These are phyloP conservation scores for Cheilosia vulpina DNA, from an alignment of 2,888 invertebrate genomes.

Conservation along the genomic window DNA sequence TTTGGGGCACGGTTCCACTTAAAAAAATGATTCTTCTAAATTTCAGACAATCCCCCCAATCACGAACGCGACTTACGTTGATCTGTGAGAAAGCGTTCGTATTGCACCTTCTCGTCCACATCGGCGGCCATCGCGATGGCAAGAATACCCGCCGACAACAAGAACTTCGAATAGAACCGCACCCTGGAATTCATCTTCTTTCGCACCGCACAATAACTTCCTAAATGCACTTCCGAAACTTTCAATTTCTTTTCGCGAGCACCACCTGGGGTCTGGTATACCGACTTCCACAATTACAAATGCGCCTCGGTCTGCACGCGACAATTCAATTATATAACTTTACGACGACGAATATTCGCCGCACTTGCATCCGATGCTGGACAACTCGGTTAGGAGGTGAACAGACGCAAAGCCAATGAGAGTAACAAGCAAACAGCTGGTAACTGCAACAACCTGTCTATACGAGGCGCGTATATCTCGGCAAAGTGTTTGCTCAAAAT, in stretches of 20 bases:
- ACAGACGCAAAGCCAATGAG: constrained; percentile 38
- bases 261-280: constrained; percentile 41
- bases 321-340: constrained; percentile 75
- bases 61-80: constrained; percentile 64
- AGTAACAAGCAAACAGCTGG: constrained; percentile 53
- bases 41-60: not conserved
- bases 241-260: constrained; percentile 50
- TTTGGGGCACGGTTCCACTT: constrained; percentile 19
- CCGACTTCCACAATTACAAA: constrained; percentile 72
- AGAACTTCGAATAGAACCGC: constrained; percentile 61
- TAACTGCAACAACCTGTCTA: constrained; percentile 45
- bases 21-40: no score
- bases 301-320: constrained; percentile 68
- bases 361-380: constrained; percentile 51
- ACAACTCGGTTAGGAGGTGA: constrained; percentile 71
- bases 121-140: constrained; percentile 14
- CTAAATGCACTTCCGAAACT: constrained; percentile 54
- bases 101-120: constrained; percentile 6
- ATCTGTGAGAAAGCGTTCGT: constrained; percentile 62
- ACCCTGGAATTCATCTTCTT: constrained; percentile 49
- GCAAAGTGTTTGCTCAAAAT: constrained; percentile 65
- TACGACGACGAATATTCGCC: constrained; percentile 45
- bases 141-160: constrained; percentile 61
- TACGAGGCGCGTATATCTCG: constrained; percentile 15
- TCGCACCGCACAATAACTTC: constrained; percentile 12